phyloP scores from a whole-genome alignment of 2,113 vertebrate species.

The Gymnarchus niloticus region DNA sequence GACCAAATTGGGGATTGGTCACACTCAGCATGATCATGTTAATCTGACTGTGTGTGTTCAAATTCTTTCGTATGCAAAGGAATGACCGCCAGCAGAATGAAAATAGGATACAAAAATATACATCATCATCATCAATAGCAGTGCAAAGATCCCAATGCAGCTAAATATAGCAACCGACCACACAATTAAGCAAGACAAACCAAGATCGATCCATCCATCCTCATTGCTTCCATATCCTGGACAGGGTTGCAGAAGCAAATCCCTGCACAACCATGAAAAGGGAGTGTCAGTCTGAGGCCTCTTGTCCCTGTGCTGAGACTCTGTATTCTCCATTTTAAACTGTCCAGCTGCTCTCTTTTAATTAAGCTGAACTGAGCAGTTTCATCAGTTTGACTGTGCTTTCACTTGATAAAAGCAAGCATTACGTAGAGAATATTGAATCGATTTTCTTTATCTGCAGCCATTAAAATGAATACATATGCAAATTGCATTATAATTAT shows the following conservation, averaged over 20 bases:
- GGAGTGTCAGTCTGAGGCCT: not conserved
- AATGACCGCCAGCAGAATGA: too few relatives aligned
- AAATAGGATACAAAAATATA: too few relatives aligned
- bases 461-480: not conserved
- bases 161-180: not conserved
- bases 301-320: not conserved
- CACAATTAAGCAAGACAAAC: not conserved
- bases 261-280: not conserved
- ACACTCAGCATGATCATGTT: not conserved
- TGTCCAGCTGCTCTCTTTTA: constrained; percentile 15
- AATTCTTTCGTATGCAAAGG: too few relatives aligned
- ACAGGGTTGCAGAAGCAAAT: not conserved
- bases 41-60: too few relatives aligned
- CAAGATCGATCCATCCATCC: not conserved
- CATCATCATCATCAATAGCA: not conserved
- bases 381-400: constrained; percentile 18
- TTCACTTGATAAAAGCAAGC: constrained; percentile 20
- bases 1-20: too few relatives aligned
- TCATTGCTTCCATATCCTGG: not conserved
- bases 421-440: not conserved
- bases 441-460: too few relatives aligned
- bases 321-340: not conserved
- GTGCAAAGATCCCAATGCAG: not conserved
- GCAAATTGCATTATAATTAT: too few relatives aligned
- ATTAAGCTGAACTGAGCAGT: constrained; percentile 15